phyloP scores from a whole-genome alignment of 2,888 invertebrate genomes.

The Epinotia bilunana region DNA sequence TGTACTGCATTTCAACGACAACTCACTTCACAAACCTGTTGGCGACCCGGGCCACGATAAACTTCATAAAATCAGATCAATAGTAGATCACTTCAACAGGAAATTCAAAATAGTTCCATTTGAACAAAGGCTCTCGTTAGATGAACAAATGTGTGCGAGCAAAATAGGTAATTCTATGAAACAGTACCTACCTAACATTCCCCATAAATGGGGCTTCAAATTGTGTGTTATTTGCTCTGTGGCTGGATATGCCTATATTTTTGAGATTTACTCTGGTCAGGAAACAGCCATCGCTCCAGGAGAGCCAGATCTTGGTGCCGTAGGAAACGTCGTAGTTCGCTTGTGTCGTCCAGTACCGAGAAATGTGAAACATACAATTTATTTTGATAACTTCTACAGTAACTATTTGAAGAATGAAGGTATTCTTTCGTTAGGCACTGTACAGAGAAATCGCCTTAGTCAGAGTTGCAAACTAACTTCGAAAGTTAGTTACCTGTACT shows the following conservation, averaged over 20 bases:
- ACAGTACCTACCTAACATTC: conserved; percentile 50
- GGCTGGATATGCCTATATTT: conserved; percentile 51
- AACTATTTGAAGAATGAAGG: neutral
- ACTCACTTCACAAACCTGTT: conserved; percentile 24
- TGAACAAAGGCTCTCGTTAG: conserved; percentile 24
- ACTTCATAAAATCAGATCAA: conserved; percentile 44
- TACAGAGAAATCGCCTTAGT: conserved; percentile 6
- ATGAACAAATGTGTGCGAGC: conserved; percentile 51
- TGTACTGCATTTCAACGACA: conserved; percentile 45
- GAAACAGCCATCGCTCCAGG: conserved; percentile 48
- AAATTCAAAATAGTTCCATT: neutral
- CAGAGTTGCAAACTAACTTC: conserved; percentile 5
- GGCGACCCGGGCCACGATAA: conserved; percentile 44
- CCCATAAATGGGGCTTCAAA: conserved; percentile 51
- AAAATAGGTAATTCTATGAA: conserved; percentile 50
- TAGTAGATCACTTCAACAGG: conserved; percentile 43
- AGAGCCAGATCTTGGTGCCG: conserved; percentile 49
- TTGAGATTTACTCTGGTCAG: conserved; percentile 52
- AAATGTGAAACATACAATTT: neutral
- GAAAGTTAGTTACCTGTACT: too few relatives aligned
- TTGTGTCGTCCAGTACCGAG: neutral
- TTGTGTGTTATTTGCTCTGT: conserved; percentile 50
- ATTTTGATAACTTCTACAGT: conserved; percentile 10
- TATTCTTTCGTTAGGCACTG: neutral
- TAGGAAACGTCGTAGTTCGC: neutral